These are phyloP conservation scores for Psittacula cyanocephala DNA, from an alignment of 2,113 vertebrate species.

Conservation along the genomic window DNA sequence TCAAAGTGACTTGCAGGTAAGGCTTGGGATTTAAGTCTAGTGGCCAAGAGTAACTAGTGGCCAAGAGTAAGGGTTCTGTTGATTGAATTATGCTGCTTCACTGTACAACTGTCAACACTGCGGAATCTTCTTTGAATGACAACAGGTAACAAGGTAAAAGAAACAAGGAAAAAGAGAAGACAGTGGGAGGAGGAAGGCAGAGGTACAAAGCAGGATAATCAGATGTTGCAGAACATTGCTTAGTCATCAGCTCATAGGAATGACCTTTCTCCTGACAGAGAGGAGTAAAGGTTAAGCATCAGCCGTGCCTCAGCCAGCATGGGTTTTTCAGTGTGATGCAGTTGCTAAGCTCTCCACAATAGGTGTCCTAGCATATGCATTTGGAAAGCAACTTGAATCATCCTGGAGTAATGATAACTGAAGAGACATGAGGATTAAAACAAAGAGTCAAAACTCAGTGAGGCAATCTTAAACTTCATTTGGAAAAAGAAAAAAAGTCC, in stretches of 20 bases:
- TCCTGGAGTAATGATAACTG: conserved; percentile 16
- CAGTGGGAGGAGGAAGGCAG: background rate
- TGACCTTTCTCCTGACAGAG: conserved; percentile 23
- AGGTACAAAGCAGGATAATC: background rate
- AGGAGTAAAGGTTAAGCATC: conserved; percentile 24
- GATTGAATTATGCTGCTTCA: accelerated
- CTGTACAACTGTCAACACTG: background rate
- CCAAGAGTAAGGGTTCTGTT: background rate
- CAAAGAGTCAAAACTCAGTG: background rate
- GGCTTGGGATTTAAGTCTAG: background rate
- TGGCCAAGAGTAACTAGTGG: background rate
- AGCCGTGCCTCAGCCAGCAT: background rate
- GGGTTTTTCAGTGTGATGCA: background rate
- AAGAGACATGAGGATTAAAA: conserved; percentile 25
- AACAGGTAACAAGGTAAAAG: background rate
- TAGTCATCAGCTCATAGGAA: conserved; percentile 34
- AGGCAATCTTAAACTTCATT: background rate
- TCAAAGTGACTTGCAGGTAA: background rate
- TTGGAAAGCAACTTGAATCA: conserved; percentile 27
- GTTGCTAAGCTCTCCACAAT: conserved; percentile 36
- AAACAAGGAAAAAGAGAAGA: background rate
- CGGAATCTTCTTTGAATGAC: background rate
- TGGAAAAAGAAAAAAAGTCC: background rate
- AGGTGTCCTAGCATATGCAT: background rate
- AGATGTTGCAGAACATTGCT: background rate